Conservation (phyloP, 2,888 invertebrate genomes). For the Cryptocephalus moraei region DNA sequence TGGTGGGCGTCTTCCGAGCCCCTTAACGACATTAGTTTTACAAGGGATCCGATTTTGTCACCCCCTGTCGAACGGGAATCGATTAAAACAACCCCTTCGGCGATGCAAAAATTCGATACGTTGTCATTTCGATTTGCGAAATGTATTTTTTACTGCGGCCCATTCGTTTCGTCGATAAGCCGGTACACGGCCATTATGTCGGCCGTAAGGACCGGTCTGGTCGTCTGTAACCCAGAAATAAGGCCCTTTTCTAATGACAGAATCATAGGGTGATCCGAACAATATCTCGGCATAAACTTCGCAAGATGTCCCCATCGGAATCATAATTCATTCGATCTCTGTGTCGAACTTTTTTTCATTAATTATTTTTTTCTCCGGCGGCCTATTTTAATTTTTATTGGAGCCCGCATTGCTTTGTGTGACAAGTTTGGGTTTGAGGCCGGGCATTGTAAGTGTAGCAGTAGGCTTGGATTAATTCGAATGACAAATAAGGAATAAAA, state of each 20-base stretch:
- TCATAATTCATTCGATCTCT: no score
- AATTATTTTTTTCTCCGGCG: no score
- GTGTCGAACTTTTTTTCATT: no score
- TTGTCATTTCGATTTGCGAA: constrained; percentile 38
- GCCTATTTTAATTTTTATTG: no score
- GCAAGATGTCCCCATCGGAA: background rate
- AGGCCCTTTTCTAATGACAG: constrained; percentile 35
- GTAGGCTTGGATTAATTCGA: no score
- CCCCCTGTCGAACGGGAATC: constrained; percentile 34
- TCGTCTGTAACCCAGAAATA: constrained; percentile 18
- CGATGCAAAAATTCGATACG: constrained; percentile 38
- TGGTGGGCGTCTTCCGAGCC: constrained; percentile 35
- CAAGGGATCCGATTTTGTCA: constrained; percentile 30
- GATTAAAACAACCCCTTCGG: constrained; percentile 40
- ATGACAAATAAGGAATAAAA: no score
- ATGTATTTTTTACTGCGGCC: constrained; percentile 29
- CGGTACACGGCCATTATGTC: constrained; percentile 12
- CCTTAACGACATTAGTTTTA: constrained; percentile 34
- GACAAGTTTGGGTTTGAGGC: no score
- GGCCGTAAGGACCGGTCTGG: constrained; percentile 13
- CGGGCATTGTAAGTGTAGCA: no score
- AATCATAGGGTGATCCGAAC: constrained; percentile 36
- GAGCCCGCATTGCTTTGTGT: no score
- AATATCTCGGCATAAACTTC: constrained; percentile 22
- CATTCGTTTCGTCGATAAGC: constrained; percentile 24